Evolutionary conservation across 2,888 invertebrate species (phyloP).

Genomic region (Gisinianus flammeolus): DNA sequence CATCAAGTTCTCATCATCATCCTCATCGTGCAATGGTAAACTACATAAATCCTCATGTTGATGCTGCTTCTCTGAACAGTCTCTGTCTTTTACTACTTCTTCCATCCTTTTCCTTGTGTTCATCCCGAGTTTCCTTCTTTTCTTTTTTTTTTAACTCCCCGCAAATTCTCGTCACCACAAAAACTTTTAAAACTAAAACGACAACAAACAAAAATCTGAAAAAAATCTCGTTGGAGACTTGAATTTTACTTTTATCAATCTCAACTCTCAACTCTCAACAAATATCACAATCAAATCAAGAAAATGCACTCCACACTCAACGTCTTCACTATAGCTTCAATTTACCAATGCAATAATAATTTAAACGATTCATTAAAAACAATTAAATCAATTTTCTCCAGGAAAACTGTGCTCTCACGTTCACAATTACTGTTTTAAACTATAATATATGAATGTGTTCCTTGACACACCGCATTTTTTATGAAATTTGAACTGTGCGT

Average conservation of each 20-base stretch:
- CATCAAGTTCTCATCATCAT: not conserved
- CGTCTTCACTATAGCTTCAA: not conserved
- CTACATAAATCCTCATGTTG: not conserved
- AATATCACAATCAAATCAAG: not conserved
- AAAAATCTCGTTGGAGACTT: not conserved
- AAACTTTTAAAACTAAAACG: too few species aligned
- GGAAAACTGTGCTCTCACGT: too few species aligned
- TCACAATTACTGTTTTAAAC: too few species aligned
- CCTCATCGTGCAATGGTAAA: not conserved
- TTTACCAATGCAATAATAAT: too few species aligned
- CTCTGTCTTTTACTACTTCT: not conserved
- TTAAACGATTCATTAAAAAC: too few species aligned
- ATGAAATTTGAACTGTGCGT: too few species aligned
- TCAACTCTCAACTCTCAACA: not conserved
- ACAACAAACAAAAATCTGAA: too few species aligned
- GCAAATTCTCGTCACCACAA: not conserved
- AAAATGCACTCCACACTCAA: not conserved
- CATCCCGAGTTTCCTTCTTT: not conserved
- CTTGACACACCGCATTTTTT: too few species aligned
- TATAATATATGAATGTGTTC: too few species aligned
- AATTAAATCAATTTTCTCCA: too few species aligned
- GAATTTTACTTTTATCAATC: not conserved
- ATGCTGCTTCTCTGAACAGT: not conserved
- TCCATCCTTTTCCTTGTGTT: not conserved
- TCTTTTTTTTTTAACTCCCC: not conserved